phyloP scores from a whole-genome alignment of 64 coral and sea anemone genomes.

The Hydrozoanthus tunicans region DNA sequence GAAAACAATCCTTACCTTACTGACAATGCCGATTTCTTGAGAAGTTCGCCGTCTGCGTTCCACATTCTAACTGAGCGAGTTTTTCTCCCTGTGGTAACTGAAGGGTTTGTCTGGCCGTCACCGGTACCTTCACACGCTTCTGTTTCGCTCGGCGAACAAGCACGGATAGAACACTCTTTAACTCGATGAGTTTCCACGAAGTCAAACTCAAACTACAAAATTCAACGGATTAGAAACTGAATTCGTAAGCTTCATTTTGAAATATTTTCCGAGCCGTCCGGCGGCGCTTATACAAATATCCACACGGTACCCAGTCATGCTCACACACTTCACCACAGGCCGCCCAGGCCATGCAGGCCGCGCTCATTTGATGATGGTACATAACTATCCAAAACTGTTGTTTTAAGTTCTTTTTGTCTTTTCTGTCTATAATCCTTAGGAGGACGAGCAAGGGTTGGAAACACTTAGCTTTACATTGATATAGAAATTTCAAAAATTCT shows the following conservation, averaged over 20 bases:
- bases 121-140: not conserved
- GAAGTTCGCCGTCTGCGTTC: conserved; percentile 97
- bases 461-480: too few relatives aligned
- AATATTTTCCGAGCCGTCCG: too few relatives aligned
- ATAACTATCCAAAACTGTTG: too few relatives aligned
- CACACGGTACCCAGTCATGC: too few relatives aligned
- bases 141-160: conserved; percentile 15
- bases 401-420: too few relatives aligned
- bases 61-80: conserved; percentile 72
- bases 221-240: not conserved
- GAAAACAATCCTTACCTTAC: conserved; percentile 57
- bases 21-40: conserved; percentile 71
- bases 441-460: too few relatives aligned
- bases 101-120: not conserved
- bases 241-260: not conserved
- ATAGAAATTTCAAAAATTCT: too few relatives aligned
- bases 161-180: conserved; percentile 76
- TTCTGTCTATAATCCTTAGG: too few relatives aligned
- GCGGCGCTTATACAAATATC: too few relatives aligned
- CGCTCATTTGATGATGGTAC: too few relatives aligned
- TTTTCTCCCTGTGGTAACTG: not conserved
- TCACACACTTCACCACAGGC: too few relatives aligned
- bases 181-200: conserved; percentile 91
- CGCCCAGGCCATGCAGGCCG: too few relatives aligned
- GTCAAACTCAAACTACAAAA: conserved; percentile 90